Conservation (phyloP, 2,888 invertebrate species). For the Dryococelus australis region DNA sequence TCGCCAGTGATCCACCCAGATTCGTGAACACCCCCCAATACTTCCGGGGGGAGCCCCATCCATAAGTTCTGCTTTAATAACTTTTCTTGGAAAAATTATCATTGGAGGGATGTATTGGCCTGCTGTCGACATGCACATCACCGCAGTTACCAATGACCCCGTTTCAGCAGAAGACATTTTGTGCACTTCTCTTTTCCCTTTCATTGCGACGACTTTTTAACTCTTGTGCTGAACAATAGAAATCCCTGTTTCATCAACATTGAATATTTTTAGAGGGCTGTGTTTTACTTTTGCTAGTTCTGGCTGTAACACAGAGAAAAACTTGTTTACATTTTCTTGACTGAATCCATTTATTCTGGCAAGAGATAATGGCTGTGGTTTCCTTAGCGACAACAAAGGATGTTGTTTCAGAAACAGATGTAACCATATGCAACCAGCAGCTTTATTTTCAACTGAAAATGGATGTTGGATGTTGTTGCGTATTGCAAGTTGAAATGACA, state of each 20-base stretch:
- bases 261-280: too few relatives aligned
- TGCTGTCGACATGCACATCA: neutral
- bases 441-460: neutral
- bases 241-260: too few relatives aligned
- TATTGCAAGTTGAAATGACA: neutral
- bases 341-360: too few relatives aligned
- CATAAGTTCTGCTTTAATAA: neutral
- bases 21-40: too few relatives aligned
- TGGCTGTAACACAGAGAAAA: too few relatives aligned
- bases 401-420: neutral
- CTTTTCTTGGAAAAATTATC: neutral
- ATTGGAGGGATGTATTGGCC: neutral
- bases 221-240: too few relatives aligned
- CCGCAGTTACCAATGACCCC: neutral
- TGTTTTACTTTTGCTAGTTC: too few relatives aligned
- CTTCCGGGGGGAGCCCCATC: too few relatives aligned
- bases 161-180: neutral
- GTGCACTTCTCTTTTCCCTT: neutral
- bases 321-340: too few relatives aligned
- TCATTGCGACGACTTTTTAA: neutral
- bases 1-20: too few relatives aligned
- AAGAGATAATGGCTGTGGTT: too few relatives aligned
- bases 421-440: constrained; percentile 1
- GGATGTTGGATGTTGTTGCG: neutral
- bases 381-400: neutral